Evolutionary conservation across 2,797 vertebrate genomes (phyloP), one percentile per base, ranked within the genome.

Genomic region (Hoplostethus mediterraneus): DNA sequence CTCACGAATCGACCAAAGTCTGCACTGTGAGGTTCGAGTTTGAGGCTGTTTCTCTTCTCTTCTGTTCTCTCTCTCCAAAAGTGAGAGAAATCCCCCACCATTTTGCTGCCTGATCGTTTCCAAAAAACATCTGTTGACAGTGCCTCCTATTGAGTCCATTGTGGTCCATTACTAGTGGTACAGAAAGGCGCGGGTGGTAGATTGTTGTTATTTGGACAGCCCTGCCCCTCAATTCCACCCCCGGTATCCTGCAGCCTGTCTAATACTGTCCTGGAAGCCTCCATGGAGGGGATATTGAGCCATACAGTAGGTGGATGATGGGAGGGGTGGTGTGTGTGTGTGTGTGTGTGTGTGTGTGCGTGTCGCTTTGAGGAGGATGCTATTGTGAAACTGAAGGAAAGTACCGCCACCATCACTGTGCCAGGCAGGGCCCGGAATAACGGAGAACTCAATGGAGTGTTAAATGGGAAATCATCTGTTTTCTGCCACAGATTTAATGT

Each of bases 391-490:
- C 75, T 87, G 83, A 89, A 90, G 90, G 84, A 84, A 90, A 90
- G 89, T 83, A 70, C 82, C 79, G 81, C 78, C 53, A 63, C 79
- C 86, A 88, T 93, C 81, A 87, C 87, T 76, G 67, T 74, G 80
- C 85, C 88, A 93, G 84, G 84, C 82, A 89, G 82, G 77, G 88
- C 90, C 90, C 81, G 70, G 83, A 90, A 93, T 92, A 95, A 91
- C 89, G 90, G 80, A 81, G 93, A 95, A 87, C 86, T 95, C 95
- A 97, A 96, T 96, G 94, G 88, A 94, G 93, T 96, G 96, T 95
- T 96, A 96, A 97, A 96, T 95, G 93, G 90, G 91, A 97, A 96
- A 95, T 96, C 81, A 94, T 95, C 93, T 95, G 93, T 95, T 97
- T 96, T 94, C 92, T 94, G 89, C 92, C 94, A 87, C 94, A 92